Conservation (phyloP, 1,140 invertebrate genomes). For the Ladona fulva region DNA sequence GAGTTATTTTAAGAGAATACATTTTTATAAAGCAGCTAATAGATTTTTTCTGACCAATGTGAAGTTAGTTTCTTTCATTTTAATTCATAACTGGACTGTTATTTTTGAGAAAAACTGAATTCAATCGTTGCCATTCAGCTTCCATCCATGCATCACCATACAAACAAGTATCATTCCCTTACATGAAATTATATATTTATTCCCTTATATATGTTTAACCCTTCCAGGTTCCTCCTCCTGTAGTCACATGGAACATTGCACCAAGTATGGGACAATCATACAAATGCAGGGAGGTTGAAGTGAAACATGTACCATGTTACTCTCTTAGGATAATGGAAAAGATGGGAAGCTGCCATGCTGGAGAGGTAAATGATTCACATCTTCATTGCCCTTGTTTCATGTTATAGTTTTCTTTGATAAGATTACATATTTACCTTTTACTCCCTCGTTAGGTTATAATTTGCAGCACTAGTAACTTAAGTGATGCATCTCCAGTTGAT, state of each 20-base stretch:
- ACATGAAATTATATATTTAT: too few relatives aligned
- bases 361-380: conserved; percentile 47
- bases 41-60: too few relatives aligned
- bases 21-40: too few relatives aligned
- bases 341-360: conserved; percentile 61
- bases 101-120: too few relatives aligned
- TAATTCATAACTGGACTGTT: too few relatives aligned
- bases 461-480: not conserved
- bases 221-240: conserved; percentile 44
- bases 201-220: too few relatives aligned
- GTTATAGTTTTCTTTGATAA: not conserved
- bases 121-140: too few relatives aligned
- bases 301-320: conserved; percentile 53
- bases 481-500: not conserved
- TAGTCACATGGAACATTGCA: conserved; percentile 51
- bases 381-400: not conserved
- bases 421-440: not conserved
- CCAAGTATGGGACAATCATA: conserved; percentile 51
- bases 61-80: too few relatives aligned
- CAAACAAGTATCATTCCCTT: too few relatives aligned
- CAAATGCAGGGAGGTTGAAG: conserved; percentile 48
- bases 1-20: too few relatives aligned
- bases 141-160: too few relatives aligned
- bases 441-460: not conserved
- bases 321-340: conserved; percentile 59